A percentile compares a stretch with the other conserved stretches of the same genome.
These are phyloP conservation scores for Andrena flavipes DNA, from an alignment of 2,888 invertebrate species.

Conservation along the genomic window DNA sequence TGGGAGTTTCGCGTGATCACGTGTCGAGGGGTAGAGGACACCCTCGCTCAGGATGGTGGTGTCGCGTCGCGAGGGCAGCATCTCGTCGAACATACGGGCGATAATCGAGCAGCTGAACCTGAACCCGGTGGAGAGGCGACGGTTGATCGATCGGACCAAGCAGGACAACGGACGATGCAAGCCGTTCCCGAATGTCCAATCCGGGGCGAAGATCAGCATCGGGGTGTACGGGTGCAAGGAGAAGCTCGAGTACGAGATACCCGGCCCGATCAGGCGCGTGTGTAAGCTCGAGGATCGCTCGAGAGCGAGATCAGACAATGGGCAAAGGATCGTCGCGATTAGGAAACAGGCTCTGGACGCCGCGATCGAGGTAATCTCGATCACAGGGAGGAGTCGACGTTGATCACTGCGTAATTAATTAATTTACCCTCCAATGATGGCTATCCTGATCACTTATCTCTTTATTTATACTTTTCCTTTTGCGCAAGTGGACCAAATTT, in stretches of 20 bases:
- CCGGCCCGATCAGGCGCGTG: slow-evolving; percentile 55
- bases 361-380: slow-evolving; percentile 62
- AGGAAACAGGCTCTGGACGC: slow-evolving; percentile 14
- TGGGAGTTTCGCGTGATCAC: neutral
- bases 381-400: slow-evolving; percentile 21
- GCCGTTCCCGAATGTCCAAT: slow-evolving; percentile 59
- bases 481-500: too few relatives aligned
- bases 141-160: slow-evolving; percentile 76
- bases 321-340: slow-evolving; percentile 40
- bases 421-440: neutral
- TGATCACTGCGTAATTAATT: neutral
- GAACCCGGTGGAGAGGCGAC: slow-evolving; percentile 80
- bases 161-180: slow-evolving; percentile 70
- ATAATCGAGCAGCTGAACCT: slow-evolving; percentile 83
- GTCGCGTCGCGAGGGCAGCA: slow-evolving; percentile 81
- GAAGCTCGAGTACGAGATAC: slow-evolving; percentile 71
- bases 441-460: neutral
- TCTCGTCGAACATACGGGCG: slow-evolving; percentile 83
- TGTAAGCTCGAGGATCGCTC: slow-evolving; percentile 63
- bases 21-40: neutral
- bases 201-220: slow-evolving; percentile 79
- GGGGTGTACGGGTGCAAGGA: slow-evolving; percentile 81
- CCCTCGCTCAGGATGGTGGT: slow-evolving; percentile 77
- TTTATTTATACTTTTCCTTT: too few relatives aligned
- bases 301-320: slow-evolving; percentile 49